Percentiles rank a stretch among this genome's conserved stretches.
These are phyloP conservation scores for Dryobotodes eremita DNA, from an alignment of 2,888 invertebrate genomes.

Conservation along the genomic window DNA sequence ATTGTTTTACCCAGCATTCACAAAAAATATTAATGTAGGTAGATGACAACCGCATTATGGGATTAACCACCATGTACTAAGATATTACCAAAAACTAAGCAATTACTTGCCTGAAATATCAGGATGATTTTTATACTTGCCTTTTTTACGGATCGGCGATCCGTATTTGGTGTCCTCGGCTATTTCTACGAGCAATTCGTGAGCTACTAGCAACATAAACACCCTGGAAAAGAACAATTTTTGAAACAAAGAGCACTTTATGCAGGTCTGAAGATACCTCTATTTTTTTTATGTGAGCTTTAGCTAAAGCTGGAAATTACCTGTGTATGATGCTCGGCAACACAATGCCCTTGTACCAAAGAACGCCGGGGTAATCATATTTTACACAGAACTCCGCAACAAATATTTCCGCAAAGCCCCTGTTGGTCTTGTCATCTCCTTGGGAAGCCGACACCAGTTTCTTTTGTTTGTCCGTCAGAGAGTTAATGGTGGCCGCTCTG, in stretches of 20 bases:
- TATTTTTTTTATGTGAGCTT: background rate
- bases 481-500: slow-evolving; percentile 81
- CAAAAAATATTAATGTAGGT: too few relatives aligned
- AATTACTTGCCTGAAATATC: slow-evolving; percentile 32
- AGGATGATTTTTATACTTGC: slow-evolving; percentile 66
- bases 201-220: slow-evolving; percentile 92
- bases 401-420: slow-evolving; percentile 91
- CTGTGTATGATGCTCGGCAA: slow-evolving; percentile 97
- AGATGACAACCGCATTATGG: background rate
- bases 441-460: slow-evolving; percentile 77
- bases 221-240: slow-evolving; percentile 74
- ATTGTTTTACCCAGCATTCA: background rate
- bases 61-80: background rate
- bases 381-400: slow-evolving; percentile 97
- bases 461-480: slow-evolving; percentile 82
- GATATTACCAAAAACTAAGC: background rate
- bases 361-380: slow-evolving; percentile 92
- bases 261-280: background rate
- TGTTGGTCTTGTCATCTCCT: slow-evolving; percentile 87
- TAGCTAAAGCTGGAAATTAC: slow-evolving; percentile 70
- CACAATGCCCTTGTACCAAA: slow-evolving; percentile 96
- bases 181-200: slow-evolving; percentile 92
- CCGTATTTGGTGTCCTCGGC: slow-evolving; percentile 85
- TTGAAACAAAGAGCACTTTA: background rate
- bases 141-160: slow-evolving; percentile 64